Evolutionary conservation across 2,888 invertebrate species (phyloP).

Genomic region (Pammene aurita): DNA sequence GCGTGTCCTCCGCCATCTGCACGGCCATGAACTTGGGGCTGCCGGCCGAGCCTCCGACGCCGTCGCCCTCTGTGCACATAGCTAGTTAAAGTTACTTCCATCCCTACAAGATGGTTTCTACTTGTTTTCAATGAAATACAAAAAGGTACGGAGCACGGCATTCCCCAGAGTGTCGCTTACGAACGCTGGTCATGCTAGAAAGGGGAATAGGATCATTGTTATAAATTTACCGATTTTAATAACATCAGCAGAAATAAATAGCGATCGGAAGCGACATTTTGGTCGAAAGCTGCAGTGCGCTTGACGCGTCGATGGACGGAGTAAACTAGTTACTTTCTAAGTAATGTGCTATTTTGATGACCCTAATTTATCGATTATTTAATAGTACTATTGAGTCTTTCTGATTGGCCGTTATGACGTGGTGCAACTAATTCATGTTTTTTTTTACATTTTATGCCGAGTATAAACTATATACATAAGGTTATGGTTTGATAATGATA

Average conservation of each 20-base stretch:
- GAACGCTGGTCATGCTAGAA: too few species aligned
- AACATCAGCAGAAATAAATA: too few species aligned
- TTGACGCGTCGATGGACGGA: too few species aligned
- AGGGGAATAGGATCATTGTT: too few species aligned
- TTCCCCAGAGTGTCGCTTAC: too few species aligned
- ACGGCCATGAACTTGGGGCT: slow-evolving; percentile 73
- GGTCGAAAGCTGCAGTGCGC: too few species aligned
- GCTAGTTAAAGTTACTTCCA: slow-evolving; percentile 1
- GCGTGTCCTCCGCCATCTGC: slow-evolving; percentile 67
- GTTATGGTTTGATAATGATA: neutral
- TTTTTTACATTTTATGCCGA: neutral
- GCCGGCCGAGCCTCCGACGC: slow-evolving; percentile 66
- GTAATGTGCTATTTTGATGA: neutral
- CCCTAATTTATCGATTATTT: neutral
- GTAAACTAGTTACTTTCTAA: too few species aligned
- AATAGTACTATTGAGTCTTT: neutral
- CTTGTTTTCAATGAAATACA: neutral
- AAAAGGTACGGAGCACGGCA: too few species aligned
- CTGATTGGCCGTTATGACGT: neutral
- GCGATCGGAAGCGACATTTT: too few species aligned
- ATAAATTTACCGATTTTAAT: too few species aligned
- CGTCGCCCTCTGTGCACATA: slow-evolving; percentile 67
- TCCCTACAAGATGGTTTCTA: neutral
- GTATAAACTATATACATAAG: neutral
- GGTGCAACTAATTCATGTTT: neutral